Evolutionary conservation across 1,140 invertebrate genomes (phyloP).

Genomic region (Myzus persicae): DNA sequence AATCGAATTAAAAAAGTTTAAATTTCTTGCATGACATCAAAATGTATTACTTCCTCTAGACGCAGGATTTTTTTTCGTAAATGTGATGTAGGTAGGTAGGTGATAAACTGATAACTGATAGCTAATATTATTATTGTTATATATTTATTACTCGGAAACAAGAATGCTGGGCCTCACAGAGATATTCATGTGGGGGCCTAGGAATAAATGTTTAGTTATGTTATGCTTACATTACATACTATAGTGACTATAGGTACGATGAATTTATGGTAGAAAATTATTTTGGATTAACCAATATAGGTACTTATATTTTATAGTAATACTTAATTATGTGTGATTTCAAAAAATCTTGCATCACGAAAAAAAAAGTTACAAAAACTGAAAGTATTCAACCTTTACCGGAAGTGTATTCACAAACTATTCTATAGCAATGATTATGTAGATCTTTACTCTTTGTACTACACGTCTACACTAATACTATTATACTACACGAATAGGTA

Average conservation of each 20-base stretch:
- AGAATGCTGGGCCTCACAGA: too few relatives aligned
- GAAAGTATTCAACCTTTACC: background rate
- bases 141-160: too few relatives aligned
- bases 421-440: background rate
- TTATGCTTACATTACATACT: background rate
- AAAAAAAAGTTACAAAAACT: background rate
- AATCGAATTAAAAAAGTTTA: background rate
- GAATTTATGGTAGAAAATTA: background rate
- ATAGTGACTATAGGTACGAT: too few relatives aligned
- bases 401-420: background rate
- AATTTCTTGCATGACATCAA: background rate
- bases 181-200: too few relatives aligned
- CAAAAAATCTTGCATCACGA: background rate
- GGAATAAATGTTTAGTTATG: background rate
- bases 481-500: background rate
- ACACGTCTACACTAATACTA: background rate
- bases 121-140: too few relatives aligned
- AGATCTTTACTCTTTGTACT: background rate
- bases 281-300: background rate
- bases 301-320: background rate
- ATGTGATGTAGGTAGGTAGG: too few relatives aligned
- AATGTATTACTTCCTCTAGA: background rate
- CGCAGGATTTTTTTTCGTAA: background rate
- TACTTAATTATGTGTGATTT: background rate
- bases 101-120: too few relatives aligned